phyloP scores from a whole-genome alignment of 2,888 invertebrate species.

The Bursaphelenchus okinawaensis region DNA sequence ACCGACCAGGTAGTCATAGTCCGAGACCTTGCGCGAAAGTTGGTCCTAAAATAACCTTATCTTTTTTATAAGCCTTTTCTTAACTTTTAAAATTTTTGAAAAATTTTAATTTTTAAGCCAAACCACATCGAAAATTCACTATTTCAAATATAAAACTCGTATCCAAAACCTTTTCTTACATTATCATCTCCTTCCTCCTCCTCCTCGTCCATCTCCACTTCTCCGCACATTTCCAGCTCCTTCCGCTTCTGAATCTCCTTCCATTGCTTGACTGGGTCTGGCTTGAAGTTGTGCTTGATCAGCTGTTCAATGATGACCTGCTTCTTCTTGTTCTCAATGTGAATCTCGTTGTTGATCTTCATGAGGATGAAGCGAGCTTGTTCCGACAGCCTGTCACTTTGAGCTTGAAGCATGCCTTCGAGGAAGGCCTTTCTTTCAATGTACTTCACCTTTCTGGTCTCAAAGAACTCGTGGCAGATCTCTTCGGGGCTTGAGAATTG shows the following conservation, averaged over 20 bases:
- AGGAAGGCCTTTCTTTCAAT: conserved; percentile 79
- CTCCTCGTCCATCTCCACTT: conserved; percentile 59
- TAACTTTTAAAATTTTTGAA: background rate
- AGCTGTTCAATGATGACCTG: conserved; percentile 81
- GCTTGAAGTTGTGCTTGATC: conserved; percentile 67
- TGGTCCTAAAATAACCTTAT: conserved; percentile 13
- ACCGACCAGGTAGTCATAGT: conserved; percentile 88
- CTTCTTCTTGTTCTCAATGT: conserved; percentile 85
- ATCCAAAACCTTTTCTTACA: no score
- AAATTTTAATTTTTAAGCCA: background rate
- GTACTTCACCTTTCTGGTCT: conserved; percentile 75
- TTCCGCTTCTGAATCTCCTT: conserved; percentile 61
- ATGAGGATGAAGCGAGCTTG: conserved; percentile 83
- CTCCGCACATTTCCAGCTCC: conserved; percentile 59
- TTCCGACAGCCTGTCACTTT: conserved; percentile 78
- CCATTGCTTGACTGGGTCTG: conserved; percentile 71
- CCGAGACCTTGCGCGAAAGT: conserved; percentile 56
- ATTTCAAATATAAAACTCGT: background rate
- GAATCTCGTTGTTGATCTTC: conserved; percentile 78
- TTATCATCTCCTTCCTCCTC: conserved; percentile 60
- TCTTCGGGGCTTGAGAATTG: conserved; percentile 74
- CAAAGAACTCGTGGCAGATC: conserved; percentile 77
- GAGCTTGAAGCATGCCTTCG: conserved; percentile 82
- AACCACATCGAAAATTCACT: background rate
- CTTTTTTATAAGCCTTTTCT: background rate